Evolutionary conservation across 2,113 vertebrate genomes (phyloP).

Genomic region (Tragulus kanchil): DNA sequence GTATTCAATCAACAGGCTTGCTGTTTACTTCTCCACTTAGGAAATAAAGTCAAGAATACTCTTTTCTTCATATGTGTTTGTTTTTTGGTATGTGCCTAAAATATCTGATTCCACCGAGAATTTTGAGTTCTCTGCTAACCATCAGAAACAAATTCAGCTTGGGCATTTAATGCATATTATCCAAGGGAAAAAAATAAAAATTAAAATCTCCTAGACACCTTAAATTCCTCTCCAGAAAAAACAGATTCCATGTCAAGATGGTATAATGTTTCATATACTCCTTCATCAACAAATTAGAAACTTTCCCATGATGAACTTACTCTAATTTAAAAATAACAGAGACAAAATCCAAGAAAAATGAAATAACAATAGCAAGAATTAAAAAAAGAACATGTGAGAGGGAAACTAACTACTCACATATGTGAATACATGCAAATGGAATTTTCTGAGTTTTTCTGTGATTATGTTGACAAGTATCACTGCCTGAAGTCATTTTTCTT

Average conservation of each 20-base stretch:
- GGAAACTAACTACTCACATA: neutral
- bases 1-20: neutral
- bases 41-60: neutral
- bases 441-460: slow-evolving; percentile 38
- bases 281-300: neutral
- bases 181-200: neutral
- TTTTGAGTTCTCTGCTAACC: neutral
- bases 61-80: neutral
- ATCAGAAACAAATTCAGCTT: neutral
- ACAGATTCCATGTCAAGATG: neutral
- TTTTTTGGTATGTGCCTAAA: neutral
- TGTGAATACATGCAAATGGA: neutral
- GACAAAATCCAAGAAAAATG: neutral
- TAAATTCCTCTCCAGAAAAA: neutral
- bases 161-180: neutral
- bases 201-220: neutral
- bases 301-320: neutral
- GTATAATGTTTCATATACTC: neutral
- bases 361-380: slow-evolving; percentile 5
- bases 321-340: neutral
- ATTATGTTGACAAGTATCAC: slow-evolving; percentile 67
- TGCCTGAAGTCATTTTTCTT: slow-evolving; percentile 64
- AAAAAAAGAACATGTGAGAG: neutral
- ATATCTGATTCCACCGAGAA: neutral
- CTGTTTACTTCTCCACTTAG: neutral